Conservation (phyloP, 2,888 invertebrate species). For the Mythimna loreyi region DNA sequence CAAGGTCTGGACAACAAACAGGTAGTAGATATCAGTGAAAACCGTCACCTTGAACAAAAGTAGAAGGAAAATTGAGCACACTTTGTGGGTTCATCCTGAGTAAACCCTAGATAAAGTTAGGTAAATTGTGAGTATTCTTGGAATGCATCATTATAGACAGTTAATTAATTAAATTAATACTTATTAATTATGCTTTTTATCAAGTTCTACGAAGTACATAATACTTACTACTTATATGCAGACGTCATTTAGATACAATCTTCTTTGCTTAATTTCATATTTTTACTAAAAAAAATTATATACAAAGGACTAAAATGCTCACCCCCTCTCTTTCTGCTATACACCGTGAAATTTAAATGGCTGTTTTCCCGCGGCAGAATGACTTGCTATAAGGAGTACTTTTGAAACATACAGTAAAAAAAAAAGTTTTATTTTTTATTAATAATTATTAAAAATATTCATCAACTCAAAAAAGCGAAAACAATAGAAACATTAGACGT, state of each 20-base stretch:
- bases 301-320: too few relatives aligned
- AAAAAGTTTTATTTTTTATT: too few relatives aligned
- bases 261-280: neutral
- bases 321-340: neutral
- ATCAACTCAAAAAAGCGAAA: too few relatives aligned
- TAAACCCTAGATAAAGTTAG: neutral
- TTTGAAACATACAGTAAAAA: too few relatives aligned
- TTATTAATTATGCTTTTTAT: conserved; percentile 7
- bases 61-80: neutral
- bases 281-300: neutral
- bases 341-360: too few relatives aligned
- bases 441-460: too few relatives aligned
- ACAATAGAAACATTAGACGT: too few relatives aligned
- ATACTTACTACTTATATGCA: conserved; percentile 2
- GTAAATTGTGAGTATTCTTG: neutral
- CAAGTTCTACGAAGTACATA: conserved; percentile 14
- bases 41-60: neutral
- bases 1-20: neutral
- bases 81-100: neutral
- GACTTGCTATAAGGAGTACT: too few relatives aligned
- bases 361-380: too few relatives aligned
- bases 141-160: neutral
- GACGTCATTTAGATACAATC: neutral
- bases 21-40: neutral
- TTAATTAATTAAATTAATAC: conserved; percentile 16